These are phyloP conservation scores for Heterodera carotae DNA, from an alignment of 1,140 invertebrate species.

Conservation along the genomic window DNA sequence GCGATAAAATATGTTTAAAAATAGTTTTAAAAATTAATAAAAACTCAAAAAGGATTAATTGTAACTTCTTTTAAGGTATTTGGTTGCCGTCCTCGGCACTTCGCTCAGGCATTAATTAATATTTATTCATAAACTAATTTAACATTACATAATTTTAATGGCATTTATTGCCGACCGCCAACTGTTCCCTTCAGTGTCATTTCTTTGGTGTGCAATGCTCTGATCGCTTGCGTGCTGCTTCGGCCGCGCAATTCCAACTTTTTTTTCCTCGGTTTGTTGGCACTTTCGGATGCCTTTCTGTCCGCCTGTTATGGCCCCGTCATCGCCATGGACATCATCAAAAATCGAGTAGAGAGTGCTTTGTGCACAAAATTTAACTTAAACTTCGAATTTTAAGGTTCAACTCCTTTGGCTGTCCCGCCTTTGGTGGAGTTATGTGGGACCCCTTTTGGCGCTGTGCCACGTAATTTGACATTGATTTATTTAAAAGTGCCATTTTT, in stretches of 20 bases:
- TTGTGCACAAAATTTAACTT: background rate
- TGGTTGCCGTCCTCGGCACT: slow-evolving; percentile 48
- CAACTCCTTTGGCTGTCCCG: slow-evolving; percentile 45
- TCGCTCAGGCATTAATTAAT: slow-evolving; percentile 12
- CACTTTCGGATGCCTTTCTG: slow-evolving; percentile 48
- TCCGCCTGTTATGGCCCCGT: slow-evolving; percentile 54
- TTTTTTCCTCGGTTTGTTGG: slow-evolving; percentile 54
- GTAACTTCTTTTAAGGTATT: slow-evolving; percentile 34
- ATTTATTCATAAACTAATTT: no score
- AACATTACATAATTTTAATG: no score
- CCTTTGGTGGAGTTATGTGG: slow-evolving; percentile 52
- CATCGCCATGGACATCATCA: slow-evolving; percentile 53
- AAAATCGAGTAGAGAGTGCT: slow-evolving; percentile 15
- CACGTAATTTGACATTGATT: slow-evolving; percentile 23
- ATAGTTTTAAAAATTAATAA: background rate
- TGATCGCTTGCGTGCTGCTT: slow-evolving; percentile 49
- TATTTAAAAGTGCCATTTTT: background rate
- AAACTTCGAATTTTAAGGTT: slow-evolving; percentile 26
- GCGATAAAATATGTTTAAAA: background rate
- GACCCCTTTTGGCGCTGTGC: slow-evolving; percentile 49
- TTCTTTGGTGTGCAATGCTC: slow-evolving; percentile 48
- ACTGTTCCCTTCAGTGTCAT: slow-evolving; percentile 33
- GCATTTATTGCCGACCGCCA: no score
- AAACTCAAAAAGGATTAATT: no score
- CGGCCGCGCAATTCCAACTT: slow-evolving; percentile 50